Evolutionary conservation across 2,113 vertebrate species (phyloP), one percentile per base, ranked within the genome.

Genomic region (Oryzias melastigma): DNA sequence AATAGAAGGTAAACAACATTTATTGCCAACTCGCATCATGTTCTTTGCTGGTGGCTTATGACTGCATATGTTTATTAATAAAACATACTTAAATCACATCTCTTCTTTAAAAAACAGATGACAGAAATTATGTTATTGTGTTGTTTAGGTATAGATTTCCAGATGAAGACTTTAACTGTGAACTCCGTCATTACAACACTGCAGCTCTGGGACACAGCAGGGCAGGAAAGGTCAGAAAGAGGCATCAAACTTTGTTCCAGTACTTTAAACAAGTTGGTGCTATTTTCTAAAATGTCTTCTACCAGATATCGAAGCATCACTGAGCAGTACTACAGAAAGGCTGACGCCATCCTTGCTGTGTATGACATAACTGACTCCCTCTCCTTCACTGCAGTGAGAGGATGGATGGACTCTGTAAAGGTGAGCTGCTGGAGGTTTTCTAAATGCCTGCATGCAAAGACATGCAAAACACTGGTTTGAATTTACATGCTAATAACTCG

Each of bases 121-220:
- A 4, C 4, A 7, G 24, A 25, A 8, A 14, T 4, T 16, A 10
- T 49, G 17, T 15, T 40, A 27, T 27, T 27, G 25, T 27, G 17
- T 4, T 22, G 65, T 71, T 19, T 58, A 95, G 93, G 92, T 65
- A 75, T 93, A 0, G 93, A 94, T 71, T 94, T 92, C 73, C 93
- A 94, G 82, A 90, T 94, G 86, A 94, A 85, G 85, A 92, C 70
- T 68, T 42, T 94, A 44, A 78, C 84, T 67, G 71, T 95, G 62
- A 89, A 84, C 71, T 89, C 92, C 58, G 90, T 68, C 20, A 85
- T 77, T 16, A 75, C 94, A 69, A 90, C 81, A 42, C 78, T 95
- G 46, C 92, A 95, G 77, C 88, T 95, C 12, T 95, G 93, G 93
- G 93, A 95, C 74, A 95, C 93, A 40, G 93, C 92, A 48, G 93